A percentile compares a stretch with the other conserved stretches of the same genome.
phyloP scores from a whole-genome alignment of 2,797 vertebrate species.

The Cyclopterus lumpus region DNA sequence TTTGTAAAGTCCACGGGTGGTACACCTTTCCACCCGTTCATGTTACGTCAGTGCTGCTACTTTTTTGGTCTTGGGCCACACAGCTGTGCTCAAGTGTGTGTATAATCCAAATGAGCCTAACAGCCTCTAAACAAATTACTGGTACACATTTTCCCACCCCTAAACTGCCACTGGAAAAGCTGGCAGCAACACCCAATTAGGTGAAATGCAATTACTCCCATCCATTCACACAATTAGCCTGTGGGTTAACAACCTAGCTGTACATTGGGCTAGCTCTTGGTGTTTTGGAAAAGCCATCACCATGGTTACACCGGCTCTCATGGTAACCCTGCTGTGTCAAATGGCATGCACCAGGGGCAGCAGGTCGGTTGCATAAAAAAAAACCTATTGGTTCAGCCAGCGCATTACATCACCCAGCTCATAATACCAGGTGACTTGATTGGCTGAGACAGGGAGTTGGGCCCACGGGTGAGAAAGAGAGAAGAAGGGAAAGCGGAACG shows the following conservation, averaged over 20 bases:
- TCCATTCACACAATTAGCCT: slow-evolving; percentile 79
- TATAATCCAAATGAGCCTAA: slow-evolving; percentile 80
- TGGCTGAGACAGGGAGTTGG: slow-evolving; percentile 63
- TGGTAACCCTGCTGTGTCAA: slow-evolving; percentile 59
- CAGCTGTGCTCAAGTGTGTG: slow-evolving; percentile 77
- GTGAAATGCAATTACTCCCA: slow-evolving; percentile 81
- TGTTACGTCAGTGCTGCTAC: slow-evolving; percentile 51
- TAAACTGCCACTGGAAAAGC: slow-evolving; percentile 78
- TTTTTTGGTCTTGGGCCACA: slow-evolving; percentile 70
- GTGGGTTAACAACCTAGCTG: slow-evolving; percentile 73
- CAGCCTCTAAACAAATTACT: slow-evolving; percentile 78
- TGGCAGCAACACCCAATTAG: slow-evolving; percentile 78
- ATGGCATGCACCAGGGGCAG: slow-evolving; percentile 51
- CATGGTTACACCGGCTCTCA: slow-evolving; percentile 67
- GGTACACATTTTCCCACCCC: slow-evolving; percentile 66
- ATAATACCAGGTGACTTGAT: slow-evolving; percentile 54
- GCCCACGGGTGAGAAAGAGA: slow-evolving; percentile 46
- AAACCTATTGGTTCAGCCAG: slow-evolving; percentile 63
- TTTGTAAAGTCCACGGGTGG: slow-evolving; percentile 50
- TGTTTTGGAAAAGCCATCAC: slow-evolving; percentile 68
- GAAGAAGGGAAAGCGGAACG: slow-evolving; percentile 32
- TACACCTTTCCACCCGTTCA: slow-evolving; percentile 49
- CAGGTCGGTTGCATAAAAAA: slow-evolving; percentile 56
- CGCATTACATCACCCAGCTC: slow-evolving; percentile 54
- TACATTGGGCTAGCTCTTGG: slow-evolving; percentile 45